Evolutionary conservation across 2,113 vertebrate species (phyloP), one percentile per base, ranked within the genome.

Genomic region (Alouatta palliata): DNA sequence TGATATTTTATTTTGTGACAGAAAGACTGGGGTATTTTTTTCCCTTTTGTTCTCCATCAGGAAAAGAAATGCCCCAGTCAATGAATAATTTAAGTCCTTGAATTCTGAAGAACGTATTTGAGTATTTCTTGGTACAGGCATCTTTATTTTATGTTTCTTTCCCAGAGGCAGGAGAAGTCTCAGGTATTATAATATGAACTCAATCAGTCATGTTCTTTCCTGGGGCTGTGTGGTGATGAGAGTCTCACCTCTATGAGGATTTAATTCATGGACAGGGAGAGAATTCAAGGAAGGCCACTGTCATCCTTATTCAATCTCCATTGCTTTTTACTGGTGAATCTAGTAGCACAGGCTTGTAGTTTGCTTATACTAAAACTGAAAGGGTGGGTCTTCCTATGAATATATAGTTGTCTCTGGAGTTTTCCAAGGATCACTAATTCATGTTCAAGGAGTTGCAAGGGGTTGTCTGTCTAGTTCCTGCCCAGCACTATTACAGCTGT

Each of bases 21-120:
- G 68, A 87, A 95, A 96, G 49, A 86, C 77, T 91, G 86, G 64
- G 30, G 1, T 64, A 82, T 88, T 47, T 82, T 64, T 61, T 32
- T 61, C 77, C 25, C 35, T 93, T 96, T 94, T 90, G 45, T 93
- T 96, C 37, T 82, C 75, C 88, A 94, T 94, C 58, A 91, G 52
- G 89, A 80, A 76, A 68, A 75, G 87, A 92, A 94, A 90, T 80
- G 86, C 70, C 80, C 82, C 25, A 77, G 58, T 97, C 88, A 90
- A 77, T 97, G 94, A 97, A 97, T 98, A 96, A 97, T 97, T 97
- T 94, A 96, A 94, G 71, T 89, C 82, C 93, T 96, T 98, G 93
- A 95, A 97, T 96, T 89, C 91, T 73, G 68, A 95, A 97, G 88
- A 97, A 95, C 89, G 40, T 91, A 87, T 97, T 94, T 95, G 94